Evolutionary conservation across 1,140 invertebrate species (phyloP), one percentile per base, ranked within the genome.

Genomic region (Goniozus legneri): DNA sequence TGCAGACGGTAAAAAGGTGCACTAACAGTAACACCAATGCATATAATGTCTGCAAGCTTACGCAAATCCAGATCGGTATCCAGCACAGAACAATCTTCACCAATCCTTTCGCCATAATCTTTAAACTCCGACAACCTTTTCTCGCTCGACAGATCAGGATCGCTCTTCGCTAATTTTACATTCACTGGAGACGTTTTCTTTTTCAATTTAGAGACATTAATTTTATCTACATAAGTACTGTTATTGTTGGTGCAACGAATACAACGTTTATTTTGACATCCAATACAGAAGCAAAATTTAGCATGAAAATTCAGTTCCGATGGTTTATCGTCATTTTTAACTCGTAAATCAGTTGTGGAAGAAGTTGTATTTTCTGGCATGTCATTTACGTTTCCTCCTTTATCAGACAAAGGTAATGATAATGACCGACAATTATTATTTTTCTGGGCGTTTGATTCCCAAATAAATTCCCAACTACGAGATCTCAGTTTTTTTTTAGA

Each of bases 21-120:
- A 27, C 24, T 10, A 27, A 27, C 10, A 27, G 10, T 4, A 27
- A 27, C 24, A 27, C 10, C 24, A 6, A 27, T 27, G 10, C 10
- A 10, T 10, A 27, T 4, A 27, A 10, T 6, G 4, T 60, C 57
- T 64, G 62, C 56, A 60, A 55, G 68, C 71, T 74, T 74, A 74
- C 71, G 67, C 60, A 45, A 62, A 50, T 67, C 53, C 31, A 41
- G 44, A 41, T 51, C 49, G 34, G 42, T 50, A 44, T 63, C 58
- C 52, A 61, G 43, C 45, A 52, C 54, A 16, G 56, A 47, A 49
- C 60, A 58, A 30, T 65, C 60, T 18, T 54, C 58, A 46, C 64
- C 60, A 8, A 56, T 58, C 64, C 65, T 27, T 27, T 27, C 10
- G 4, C 24, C 24, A 10, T 27, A 6, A 6, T 27, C 24, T 27